Base-by-base conservation (phyloP, 2,113 vertebrate species). In the Rallus limicola region DNA sequence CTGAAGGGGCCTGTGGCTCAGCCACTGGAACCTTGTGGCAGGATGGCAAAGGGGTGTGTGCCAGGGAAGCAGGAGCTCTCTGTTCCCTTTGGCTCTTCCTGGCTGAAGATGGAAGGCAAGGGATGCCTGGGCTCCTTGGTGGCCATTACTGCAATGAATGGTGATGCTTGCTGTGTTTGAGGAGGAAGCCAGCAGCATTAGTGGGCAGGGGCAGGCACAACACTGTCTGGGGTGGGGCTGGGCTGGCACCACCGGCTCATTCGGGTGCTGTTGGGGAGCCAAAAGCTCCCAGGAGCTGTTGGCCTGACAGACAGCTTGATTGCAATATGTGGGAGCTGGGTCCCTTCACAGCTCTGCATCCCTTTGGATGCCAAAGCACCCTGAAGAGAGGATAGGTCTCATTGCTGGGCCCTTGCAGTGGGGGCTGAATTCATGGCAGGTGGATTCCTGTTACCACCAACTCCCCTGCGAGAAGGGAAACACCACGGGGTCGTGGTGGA, bases 401-500 rank as follows among this genome's bases (percentile, higher is more conserved):
- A 3, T 19, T 1, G 11, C 62, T 9, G 44, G 1, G 1, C 26
- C 15, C 53, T 29, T 3, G 2, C 33, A 6, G 38, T 2, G 2
- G 34, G 33, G n/a, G 15, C 55, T 63, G 79, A 33, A 28, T 24
- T 4, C 4, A 2, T 6, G n/a, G 38, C 0, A 7, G 38, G 29
- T 11, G 56, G 29, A 17, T 70, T 40, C 24, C 50, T 40, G n/a
- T 40, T 5, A 11, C 40, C 29, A 44, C 42, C 42, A 42, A 44
- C 17, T 7, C 42, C 16, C 42, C 42, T 44, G 42, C 8, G 48
- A 38, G 58, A 21, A 67, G 82, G 94, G 85, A 80, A 91, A 71
- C 28, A 7, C 44, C 44, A 26, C 11, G 48, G 26, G 38, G 8
- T 20, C 2, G 1, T 7, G 14, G 31, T 4, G 29, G 46, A 70